A percentile compares a stretch with the other conserved stretches of the same genome.
phyloP scores from a whole-genome alignment of 2,113 vertebrate genomes.

The Eublepharis macularius region DNA sequence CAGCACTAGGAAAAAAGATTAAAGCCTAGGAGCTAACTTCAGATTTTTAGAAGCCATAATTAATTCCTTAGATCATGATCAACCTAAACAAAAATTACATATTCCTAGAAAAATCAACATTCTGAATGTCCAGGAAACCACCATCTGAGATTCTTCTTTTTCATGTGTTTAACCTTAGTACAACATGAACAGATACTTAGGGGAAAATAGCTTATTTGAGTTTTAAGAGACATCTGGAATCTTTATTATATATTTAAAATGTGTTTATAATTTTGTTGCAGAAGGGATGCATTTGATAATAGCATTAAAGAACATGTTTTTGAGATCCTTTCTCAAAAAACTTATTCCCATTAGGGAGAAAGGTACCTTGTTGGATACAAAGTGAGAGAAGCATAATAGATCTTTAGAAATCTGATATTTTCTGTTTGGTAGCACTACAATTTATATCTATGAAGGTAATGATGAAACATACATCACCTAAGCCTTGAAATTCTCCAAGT shows the following conservation, averaged over 20 bases:
- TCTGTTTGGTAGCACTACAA: background rate
- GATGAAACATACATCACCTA: background rate
- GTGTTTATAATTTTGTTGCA: background rate
- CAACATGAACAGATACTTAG: background rate
- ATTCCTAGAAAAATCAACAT: background rate
- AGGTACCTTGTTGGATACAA: background rate
- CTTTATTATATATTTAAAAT: background rate
- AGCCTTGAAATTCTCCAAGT: background rate
- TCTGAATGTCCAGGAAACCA: background rate
- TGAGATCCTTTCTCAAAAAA: background rate
- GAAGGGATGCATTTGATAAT: background rate
- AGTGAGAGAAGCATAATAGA: background rate
- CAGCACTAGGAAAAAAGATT: background rate
- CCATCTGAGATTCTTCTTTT: background rate
- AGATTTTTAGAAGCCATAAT: background rate
- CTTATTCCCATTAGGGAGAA: background rate
- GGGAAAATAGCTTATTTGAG: no score
- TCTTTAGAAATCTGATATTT: background rate
- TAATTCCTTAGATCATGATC: background rate
- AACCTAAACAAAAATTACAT: background rate
- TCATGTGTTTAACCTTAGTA: background rate
- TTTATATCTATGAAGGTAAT: background rate
- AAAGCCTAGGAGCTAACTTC: background rate
- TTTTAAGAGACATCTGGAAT: background rate
- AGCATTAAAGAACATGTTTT: background rate